Evolutionary conservation across 2,113 vertebrate species (phyloP).

Genomic region (Microtus ochrogaster): DNA sequence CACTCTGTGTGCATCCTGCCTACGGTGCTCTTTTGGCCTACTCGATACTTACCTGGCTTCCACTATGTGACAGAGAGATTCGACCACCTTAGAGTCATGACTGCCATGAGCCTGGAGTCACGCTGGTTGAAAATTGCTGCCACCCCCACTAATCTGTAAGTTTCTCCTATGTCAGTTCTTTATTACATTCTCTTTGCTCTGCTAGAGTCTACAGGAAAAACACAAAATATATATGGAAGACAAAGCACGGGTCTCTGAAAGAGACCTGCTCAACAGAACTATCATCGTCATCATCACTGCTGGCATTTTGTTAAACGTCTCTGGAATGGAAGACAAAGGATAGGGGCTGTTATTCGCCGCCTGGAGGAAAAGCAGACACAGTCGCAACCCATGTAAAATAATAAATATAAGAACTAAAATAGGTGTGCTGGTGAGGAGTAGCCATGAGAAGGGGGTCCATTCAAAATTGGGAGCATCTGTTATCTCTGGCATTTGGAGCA

Average conservation of each 20-base stretch:
- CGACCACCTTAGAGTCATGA: background rate
- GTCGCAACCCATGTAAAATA: slow-evolving; percentile 13
- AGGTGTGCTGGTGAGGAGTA: background rate
- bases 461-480: background rate
- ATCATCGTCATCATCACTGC: background rate
- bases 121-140: background rate
- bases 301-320: background rate
- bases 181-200: background rate
- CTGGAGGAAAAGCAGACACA: background rate
- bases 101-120: accelerated
- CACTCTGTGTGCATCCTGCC: background rate
- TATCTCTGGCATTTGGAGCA: background rate
- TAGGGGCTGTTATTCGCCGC: background rate
- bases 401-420: slow-evolving; percentile 21
- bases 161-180: background rate
- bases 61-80: background rate
- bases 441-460: background rate
- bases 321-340: background rate
- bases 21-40: background rate
- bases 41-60: background rate
- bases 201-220: background rate
- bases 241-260: background rate
- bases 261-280: background rate
- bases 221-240: background rate
- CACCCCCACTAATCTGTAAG: background rate